These are phyloP conservation scores for Mirza zaza DNA, from an alignment of 2,113 vertebrate genomes.

Conservation along the genomic window DNA sequence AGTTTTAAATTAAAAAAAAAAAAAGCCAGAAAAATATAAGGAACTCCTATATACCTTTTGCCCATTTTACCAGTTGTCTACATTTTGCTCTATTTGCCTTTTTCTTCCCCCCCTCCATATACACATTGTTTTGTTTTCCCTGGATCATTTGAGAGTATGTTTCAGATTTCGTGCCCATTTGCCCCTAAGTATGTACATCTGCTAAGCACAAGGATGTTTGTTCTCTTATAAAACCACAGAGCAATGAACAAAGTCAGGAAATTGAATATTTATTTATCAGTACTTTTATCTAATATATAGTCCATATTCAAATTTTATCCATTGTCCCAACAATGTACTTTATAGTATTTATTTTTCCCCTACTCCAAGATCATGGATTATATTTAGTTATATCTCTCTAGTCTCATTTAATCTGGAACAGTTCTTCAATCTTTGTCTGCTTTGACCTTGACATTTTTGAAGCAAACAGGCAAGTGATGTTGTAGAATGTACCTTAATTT, in stretches of 20 bases:
- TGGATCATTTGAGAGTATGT: not conserved
- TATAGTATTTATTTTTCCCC: not conserved
- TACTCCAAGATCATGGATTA: not conserved
- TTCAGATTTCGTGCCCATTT: not conserved
- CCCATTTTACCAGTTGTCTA: not conserved
- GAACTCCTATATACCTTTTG: not conserved
- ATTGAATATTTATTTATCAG: not conserved
- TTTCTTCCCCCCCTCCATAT: not conserved
- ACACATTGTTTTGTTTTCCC: not conserved
- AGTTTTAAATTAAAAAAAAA: not conserved
- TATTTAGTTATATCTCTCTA: not conserved
- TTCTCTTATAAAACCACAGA: not conserved
- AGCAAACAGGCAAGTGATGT: not conserved
- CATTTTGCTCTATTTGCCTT: not conserved
- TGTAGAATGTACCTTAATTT: slow-evolving; percentile 5
- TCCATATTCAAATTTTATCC: not conserved
- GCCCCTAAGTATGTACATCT: not conserved
- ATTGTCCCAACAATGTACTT: not conserved
- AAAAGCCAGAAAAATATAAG: not conserved
- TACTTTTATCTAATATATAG: not conserved
- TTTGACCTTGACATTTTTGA: not conserved
- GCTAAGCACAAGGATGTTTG: not conserved
- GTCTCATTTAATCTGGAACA: not conserved
- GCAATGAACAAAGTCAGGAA: not conserved
- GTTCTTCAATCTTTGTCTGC: not conserved